phyloP scores from a whole-genome alignment of 2,797 vertebrate species.

The Lateolabrax maculatus region DNA sequence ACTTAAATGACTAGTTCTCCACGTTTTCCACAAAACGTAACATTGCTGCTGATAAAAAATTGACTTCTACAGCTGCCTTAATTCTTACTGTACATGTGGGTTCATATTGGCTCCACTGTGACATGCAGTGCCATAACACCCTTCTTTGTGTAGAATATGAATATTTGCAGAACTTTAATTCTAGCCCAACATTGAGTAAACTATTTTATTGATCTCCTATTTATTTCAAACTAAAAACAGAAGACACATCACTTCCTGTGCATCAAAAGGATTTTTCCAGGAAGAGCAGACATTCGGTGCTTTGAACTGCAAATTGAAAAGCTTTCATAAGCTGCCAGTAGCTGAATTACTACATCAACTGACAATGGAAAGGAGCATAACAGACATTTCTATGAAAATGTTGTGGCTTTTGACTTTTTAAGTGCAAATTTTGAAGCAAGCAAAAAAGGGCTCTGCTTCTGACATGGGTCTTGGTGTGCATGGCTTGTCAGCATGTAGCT shows the following conservation, averaged over 20 bases:
- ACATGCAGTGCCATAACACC: neutral
- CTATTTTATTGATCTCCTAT: conserved; percentile 3
- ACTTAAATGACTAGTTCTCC: too few relatives aligned
- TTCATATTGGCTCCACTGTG: neutral
- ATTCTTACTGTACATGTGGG: neutral
- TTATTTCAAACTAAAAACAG: conserved; percentile 28
- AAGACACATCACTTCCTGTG: conserved; percentile 18
- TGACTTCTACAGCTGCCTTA: neutral
- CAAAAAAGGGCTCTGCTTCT: conserved; percentile 2
- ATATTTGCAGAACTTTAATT: neutral
- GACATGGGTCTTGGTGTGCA: conserved; percentile 8
- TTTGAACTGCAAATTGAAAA: conserved; percentile 34
- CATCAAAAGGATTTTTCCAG: conserved; percentile 15
- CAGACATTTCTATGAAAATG: conserved; percentile 32
- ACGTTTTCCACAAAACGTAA: neutral
- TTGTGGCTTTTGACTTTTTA: conserved; percentile 38
- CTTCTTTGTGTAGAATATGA: neutral
- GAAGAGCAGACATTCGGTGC: conserved; percentile 26
- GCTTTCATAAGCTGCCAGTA: conserved; percentile 25
- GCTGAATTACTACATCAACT: conserved; percentile 27
- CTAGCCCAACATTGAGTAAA: conserved; percentile 13
- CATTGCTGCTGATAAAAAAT: neutral
- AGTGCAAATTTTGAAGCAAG: conserved; percentile 24
- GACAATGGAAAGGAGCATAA: conserved; percentile 19
- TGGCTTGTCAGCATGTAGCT: conserved; percentile 48